These are phyloP conservation scores for Orgyia antiqua DNA, from an alignment of 2,888 invertebrate species.

Conservation along the genomic window DNA sequence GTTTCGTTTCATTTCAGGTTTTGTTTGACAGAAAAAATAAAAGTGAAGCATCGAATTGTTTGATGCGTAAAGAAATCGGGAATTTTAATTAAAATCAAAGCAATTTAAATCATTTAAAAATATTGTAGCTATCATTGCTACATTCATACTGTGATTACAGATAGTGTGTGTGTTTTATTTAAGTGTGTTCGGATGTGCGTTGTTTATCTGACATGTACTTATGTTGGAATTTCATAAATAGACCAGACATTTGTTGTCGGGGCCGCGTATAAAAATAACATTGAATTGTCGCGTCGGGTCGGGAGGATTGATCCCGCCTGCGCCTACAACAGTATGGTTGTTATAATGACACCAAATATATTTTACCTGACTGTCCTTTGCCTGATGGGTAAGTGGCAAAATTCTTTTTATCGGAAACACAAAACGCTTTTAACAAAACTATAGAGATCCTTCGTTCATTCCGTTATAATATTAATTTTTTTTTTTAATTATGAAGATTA, in stretches of 20 bases:
- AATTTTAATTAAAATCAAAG: no score
- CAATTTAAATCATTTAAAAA: no score
- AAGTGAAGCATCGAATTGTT: no score
- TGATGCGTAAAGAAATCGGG: no score
- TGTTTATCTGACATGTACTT: constrained; percentile 63
- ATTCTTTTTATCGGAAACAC: not conserved
- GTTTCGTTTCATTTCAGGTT: no score
- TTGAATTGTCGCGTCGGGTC: constrained; percentile 55
- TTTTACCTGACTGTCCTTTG: constrained; percentile 36
- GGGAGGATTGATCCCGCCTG: constrained; percentile 48
- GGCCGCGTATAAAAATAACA: constrained; percentile 73
- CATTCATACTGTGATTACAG: constrained; percentile 9
- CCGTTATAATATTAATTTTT: no score
- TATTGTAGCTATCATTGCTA: no score
- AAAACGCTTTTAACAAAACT: no score
- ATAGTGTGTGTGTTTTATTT: constrained; percentile 27
- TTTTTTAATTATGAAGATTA: no score
- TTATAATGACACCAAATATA: constrained; percentile 42
- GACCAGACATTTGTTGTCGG: constrained; percentile 71
- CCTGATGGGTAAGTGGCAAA: constrained; percentile 52
- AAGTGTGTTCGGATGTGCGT: constrained; percentile 49
- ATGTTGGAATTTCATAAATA: constrained; percentile 67
- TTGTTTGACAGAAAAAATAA: no score
- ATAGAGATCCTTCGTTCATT: no score
- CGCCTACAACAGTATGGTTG: constrained; percentile 30